Conservation (phyloP, 2,797 vertebrate genomes). For the Cirrhinus mrigala region DNA sequence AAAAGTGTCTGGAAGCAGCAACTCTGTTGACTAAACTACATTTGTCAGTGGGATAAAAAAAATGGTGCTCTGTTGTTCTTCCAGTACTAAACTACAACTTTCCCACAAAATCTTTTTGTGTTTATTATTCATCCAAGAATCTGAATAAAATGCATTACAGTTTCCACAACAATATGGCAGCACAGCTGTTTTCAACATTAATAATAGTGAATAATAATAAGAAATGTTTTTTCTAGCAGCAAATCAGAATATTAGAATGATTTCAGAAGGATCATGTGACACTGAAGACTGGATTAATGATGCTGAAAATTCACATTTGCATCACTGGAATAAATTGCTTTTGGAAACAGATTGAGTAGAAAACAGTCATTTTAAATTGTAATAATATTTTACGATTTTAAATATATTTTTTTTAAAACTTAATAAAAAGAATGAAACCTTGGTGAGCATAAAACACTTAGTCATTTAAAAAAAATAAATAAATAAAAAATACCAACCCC, state of each 20-base stretch:
- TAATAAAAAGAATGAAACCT: not conserved
- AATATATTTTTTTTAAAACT: not conserved
- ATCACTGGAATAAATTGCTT: not conserved
- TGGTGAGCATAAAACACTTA: not conserved
- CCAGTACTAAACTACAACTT: not conserved
- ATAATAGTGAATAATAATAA: not conserved
- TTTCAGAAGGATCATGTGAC: not conserved
- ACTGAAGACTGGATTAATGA: not conserved
- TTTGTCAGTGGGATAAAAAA: not conserved
- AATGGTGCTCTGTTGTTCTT: not conserved
- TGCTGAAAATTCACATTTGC: not conserved
- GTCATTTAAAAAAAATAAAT: no score
- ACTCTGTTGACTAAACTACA: not conserved
- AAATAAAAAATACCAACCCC: not conserved
- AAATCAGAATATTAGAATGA: not conserved
- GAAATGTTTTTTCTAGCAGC: not conserved
- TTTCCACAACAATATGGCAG: not conserved
- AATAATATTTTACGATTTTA: not conserved
- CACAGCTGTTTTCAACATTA: not conserved
- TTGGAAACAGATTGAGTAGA: not conserved
- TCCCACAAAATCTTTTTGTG: not conserved
- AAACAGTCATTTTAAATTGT: not conserved
- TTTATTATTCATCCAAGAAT: not conserved
- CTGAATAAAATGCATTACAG: not conserved
- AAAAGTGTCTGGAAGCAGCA: not conserved